These are phyloP conservation scores for Zenarchopterus dispar DNA, from an alignment of 2,797 vertebrate genomes.

Conservation along the genomic window DNA sequence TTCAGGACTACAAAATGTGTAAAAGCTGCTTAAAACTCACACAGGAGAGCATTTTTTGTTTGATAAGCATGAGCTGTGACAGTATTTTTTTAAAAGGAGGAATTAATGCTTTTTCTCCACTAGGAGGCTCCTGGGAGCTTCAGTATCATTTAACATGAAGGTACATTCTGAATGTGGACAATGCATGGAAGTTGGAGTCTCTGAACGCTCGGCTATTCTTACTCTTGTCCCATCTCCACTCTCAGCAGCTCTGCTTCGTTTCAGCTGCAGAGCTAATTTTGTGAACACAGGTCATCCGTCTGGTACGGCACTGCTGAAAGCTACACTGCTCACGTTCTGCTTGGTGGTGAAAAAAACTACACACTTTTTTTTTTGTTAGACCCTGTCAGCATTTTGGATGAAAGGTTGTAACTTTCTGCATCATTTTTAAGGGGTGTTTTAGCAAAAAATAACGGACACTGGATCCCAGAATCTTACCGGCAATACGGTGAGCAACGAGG, in stretches of 20 bases:
- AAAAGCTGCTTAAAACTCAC: not conserved
- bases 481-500: constrained; percentile 94
- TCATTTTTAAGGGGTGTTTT: not conserved
- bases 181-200: constrained; percentile 61
- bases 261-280: constrained; percentile 64
- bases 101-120: constrained; percentile 47
- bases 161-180: constrained; percentile 61
- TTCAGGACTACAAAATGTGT: not conserved
- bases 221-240: constrained; percentile 50
- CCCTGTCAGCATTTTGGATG: constrained; percentile 3
- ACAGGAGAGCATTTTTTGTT: not conserved
- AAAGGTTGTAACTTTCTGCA: not conserved
- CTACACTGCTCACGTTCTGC: constrained; percentile 34
- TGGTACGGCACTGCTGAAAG: constrained; percentile 34
- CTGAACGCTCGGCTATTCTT: constrained; percentile 69
- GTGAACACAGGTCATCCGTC: constrained; percentile 36
- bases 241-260: constrained; percentile 52
- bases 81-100: not conserved
- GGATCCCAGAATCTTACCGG: constrained; percentile 85
- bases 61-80: not conserved
- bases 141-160: constrained; percentile 13
- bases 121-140: constrained; percentile 44
- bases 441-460: not conserved
- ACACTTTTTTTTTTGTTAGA: constrained; percentile 1
- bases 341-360: not conserved